Percentiles rank a stretch among this genome's conserved stretches.
Evolutionary conservation across 1,140 invertebrate genomes (phyloP).

Genomic region (Drosophila albomicans): DNA sequence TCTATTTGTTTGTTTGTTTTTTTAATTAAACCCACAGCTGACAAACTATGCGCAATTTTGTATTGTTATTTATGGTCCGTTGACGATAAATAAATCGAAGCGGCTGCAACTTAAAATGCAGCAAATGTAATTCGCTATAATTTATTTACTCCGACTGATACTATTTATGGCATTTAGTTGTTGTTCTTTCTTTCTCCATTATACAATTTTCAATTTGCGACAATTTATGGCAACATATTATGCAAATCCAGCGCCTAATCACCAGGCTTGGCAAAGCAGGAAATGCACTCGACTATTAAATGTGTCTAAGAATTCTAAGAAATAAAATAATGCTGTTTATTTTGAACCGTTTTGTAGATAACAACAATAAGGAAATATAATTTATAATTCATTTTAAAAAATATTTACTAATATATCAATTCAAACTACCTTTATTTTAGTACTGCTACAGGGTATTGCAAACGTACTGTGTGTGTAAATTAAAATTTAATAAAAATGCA

Average conservation of each 20-base stretch:
- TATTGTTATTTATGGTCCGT: constrained; percentile 64
- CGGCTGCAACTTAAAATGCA: constrained; percentile 59
- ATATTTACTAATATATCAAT: too few species aligned
- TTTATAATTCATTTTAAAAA: not conserved
- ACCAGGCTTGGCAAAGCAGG: constrained; percentile 23
- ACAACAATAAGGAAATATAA: not conserved
- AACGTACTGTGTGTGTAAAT: constrained; percentile 55
- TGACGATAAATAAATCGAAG: constrained; percentile 68
- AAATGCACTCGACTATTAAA: not conserved
- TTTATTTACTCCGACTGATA: constrained; percentile 74
- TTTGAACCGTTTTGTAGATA: too few species aligned
- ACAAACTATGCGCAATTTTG: constrained; percentile 50
- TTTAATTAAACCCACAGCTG: constrained; percentile 77
- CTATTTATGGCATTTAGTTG: constrained; percentile 70
- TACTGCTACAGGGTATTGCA: not conserved
- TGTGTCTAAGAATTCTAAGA: too few species aligned
- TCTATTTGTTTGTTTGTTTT: constrained; percentile 5
- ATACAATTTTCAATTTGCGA: constrained; percentile 68
- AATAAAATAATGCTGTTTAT: too few species aligned
- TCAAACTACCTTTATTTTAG: not conserved
- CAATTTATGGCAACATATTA: constrained; percentile 76
- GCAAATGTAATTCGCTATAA: constrained; percentile 69
- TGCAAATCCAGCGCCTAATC: constrained; percentile 77
- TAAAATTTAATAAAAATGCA: constrained; percentile 81
- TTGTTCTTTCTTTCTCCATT: constrained; percentile 9